A percentile compares a stretch with the other conserved stretches of the same genome.
These are phyloP conservation scores for Xestia xanthographa DNA, from an alignment of 2,888 invertebrate species.

Conservation along the genomic window DNA sequence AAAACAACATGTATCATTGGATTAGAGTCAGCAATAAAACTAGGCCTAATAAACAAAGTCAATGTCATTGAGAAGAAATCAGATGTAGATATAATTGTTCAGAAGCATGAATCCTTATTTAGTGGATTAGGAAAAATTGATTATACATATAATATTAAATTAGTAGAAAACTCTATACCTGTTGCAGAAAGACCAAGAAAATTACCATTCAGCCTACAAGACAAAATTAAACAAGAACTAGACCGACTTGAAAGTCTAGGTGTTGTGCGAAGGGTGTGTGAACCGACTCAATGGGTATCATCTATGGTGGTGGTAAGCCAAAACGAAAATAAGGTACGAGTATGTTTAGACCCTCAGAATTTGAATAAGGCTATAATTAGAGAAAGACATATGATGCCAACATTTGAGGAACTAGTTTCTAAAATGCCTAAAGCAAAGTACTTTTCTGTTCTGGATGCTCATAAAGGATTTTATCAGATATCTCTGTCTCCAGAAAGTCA, in stretches of 20 bases:
- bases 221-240: too few species aligned
- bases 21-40: background rate
- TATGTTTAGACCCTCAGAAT: background rate
- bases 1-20: background rate
- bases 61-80: conserved; percentile 1
- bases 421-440: conserved; percentile 2
- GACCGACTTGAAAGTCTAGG: too few species aligned
- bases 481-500: background rate
- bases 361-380: too few species aligned
- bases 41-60: background rate
- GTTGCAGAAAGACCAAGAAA: too few species aligned
- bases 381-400: too few species aligned
- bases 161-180: too few species aligned
- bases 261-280: too few species aligned
- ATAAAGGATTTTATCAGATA: background rate
- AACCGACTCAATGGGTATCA: too few species aligned
- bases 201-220: too few species aligned
- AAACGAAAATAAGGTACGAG: too few species aligned
- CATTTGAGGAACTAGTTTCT: background rate
- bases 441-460: too few species aligned
- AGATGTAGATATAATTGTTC: conserved; percentile 1
- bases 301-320: too few species aligned
- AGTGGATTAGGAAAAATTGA: background rate
- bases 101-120: conserved; percentile 2
- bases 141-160: background rate